Evolutionary conservation across 2,888 invertebrate species (phyloP), one percentile per base, ranked within the genome.

Genomic region (Acrobasis suavella): DNA sequence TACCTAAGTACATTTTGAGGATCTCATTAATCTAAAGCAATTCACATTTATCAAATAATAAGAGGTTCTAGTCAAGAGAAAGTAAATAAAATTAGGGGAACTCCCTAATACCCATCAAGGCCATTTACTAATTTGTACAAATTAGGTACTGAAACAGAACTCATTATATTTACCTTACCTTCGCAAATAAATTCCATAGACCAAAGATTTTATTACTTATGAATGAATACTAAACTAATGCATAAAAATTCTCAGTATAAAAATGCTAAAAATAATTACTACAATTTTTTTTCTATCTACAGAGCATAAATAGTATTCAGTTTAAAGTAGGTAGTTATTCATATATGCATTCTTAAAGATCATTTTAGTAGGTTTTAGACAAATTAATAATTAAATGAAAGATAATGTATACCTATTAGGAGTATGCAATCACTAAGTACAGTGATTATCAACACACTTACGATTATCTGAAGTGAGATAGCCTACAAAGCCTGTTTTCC

Each of bases 401-500:
- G 3, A 39, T 39, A 39, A 10, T 39, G 3, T 39, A 10, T 39
- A 46, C 46, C 0, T n/a, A 46, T n/a, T 42, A 12, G 10, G n/a
- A 46, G 10, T 14, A 14, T 46, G n/a, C 1, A 46, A 46, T 46
- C 46, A 46, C n/a, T n/a, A n/a, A n/a, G 46, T 46, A 42, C 42
- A 46, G 46, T 46, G 46, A 46, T 46, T 46, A 46, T 46, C 46
- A 46, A 7, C 46, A 14, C 46, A 46, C 10, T 42, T 42, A 46
- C n/a, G 46, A n/a, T 46, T n/a, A 46, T 46, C 46, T 46, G 46
- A 46, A 46, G 46, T 46, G 46, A 42, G 42, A 46, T 66, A 39
- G 3, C 50, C 60, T 61, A 58, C 51, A 46, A 46, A 46, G 46
- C n/a, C n/a, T 46, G 46, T 12, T 14, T 46, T 12, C 12, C n/a